Evolutionary conservation across 1,140 invertebrate species (phyloP), one percentile per base, ranked within the genome.

Genomic region (Hetaerina americana): DNA sequence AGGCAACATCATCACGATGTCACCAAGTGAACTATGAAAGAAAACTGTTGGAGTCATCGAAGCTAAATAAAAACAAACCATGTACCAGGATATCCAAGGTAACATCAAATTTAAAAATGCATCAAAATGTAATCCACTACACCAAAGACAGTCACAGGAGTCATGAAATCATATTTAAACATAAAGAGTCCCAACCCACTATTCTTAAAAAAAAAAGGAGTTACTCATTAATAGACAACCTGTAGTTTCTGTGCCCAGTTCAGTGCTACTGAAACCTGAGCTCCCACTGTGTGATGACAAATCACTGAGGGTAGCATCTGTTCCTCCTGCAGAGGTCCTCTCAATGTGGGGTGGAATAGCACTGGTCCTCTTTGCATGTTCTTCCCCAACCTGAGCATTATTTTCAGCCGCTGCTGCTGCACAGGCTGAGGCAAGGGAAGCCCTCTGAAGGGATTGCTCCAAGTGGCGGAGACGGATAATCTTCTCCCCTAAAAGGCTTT

Each of bases 401-500:
- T 18, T 85, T 78, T 28, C 71, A 26, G 68, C 69, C 18, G 69
- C 69, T 70, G 68, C 71, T 70, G 68, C 71, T 66, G 28, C 69
- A 24, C 66, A 27, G 24, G 49, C 18, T 26, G 71, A 57, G 25
- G 66, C 22, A 29, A 72, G 10, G 68, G 66, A 27, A 28, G 28
- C 27, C 69, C 69, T 66, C 25, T 89, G 82, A 68, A 92, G 78
- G 0, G 89, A 90, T 74, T 91, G 88, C 76, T 92, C 90, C 75
- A 92, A 81, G 75, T 92, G 89, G 0, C 88, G 82, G 74, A 92
- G 78, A 28, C 91, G 82, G 66, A 92, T 92, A 25, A 92, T 88
- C 78, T 92, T 92, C 78, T 92, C 91, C 0, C 90, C 90, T 8
- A 92, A 80, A 27, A 92, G 79, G 22, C 89, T 89, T 18, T 88